phyloP scores from a whole-genome alignment of 2,797 vertebrate genomes.

The Pelodytes ibericus region DNA sequence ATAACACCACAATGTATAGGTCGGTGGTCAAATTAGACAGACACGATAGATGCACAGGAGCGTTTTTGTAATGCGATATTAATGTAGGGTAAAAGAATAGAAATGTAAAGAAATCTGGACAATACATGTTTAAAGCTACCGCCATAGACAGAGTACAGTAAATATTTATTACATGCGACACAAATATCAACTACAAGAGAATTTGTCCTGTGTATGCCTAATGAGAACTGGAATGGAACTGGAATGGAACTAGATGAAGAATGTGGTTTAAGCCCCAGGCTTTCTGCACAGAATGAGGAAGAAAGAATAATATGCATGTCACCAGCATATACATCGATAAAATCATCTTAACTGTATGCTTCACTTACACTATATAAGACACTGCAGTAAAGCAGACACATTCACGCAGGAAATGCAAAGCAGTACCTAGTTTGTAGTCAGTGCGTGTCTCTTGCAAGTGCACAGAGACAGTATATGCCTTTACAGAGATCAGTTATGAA shows the following conservation, averaged over 20 bases:
- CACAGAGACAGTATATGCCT: slow-evolving; percentile 1
- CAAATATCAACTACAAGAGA: neutral
- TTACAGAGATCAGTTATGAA: neutral
- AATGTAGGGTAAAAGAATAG: too few relatives aligned
- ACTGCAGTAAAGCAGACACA: slow-evolving; percentile 8
- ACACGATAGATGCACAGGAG: too few relatives aligned
- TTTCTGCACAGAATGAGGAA: neutral
- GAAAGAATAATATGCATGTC: slow-evolving; percentile 13
- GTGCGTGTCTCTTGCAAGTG: slow-evolving; percentile 9
- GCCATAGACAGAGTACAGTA: too few relatives aligned
- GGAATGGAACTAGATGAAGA: slow-evolving; percentile 2
- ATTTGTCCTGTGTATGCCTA: neutral
- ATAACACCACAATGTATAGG: too few relatives aligned
- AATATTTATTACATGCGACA: neutral
- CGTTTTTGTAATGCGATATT: too few relatives aligned
- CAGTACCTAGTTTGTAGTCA: slow-evolving; percentile 28
- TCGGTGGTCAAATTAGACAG: too few relatives aligned
- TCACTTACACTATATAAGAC: slow-evolving; percentile 3
- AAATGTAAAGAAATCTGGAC: too few relatives aligned
- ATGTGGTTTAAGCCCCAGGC: slow-evolving; percentile 7
- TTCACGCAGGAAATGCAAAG: slow-evolving; percentile 14
- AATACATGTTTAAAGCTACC: too few relatives aligned
- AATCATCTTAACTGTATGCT: slow-evolving; percentile 8
- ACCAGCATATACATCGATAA: slow-evolving; percentile 31
- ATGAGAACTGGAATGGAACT: neutral